A percentile compares a stretch with the other conserved stretches of the same genome.
Conservation (phyloP, 2,888 invertebrate genomes). For the Parnassius orleans region DNA sequence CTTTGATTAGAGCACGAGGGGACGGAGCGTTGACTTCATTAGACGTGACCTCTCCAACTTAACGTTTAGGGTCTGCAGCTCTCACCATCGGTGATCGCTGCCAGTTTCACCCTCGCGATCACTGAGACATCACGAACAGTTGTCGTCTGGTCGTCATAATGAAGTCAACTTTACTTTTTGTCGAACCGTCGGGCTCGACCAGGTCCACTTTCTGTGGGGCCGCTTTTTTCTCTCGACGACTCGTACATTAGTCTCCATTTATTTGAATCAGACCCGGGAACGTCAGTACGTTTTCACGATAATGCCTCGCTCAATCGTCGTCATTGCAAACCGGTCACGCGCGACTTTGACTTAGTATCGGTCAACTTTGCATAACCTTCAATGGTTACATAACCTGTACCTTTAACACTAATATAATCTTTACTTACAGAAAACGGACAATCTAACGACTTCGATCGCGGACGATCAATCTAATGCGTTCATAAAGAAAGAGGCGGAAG, state of each 20-base stretch:
- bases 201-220: too few relatives aligned
- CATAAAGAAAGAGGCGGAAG: slow-evolving; percentile 4
- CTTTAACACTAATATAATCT: background rate
- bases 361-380: background rate
- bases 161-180: too few relatives aligned
- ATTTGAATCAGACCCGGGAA: slow-evolving; percentile 34
- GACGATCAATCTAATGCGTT: background rate
- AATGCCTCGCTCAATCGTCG: background rate
- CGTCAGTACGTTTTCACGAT: background rate
- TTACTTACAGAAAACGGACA: background rate
- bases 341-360: background rate
- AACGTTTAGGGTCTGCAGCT: too few relatives aligned
- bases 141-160: too few relatives aligned
- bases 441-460: background rate
- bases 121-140: too few relatives aligned
- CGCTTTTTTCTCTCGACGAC: too few relatives aligned
- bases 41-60: too few relatives aligned
- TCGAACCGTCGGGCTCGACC: too few relatives aligned
- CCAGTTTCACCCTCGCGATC: too few relatives aligned
- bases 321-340: background rate
- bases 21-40: too few relatives aligned
- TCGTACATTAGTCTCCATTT: slow-evolving; percentile 46
- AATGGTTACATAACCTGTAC: background rate
- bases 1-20: too few relatives aligned
- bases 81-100: too few relatives aligned